Base-by-base conservation (phyloP, 2,888 invertebrate genomes). In the Agrochola circellaris region DNA sequence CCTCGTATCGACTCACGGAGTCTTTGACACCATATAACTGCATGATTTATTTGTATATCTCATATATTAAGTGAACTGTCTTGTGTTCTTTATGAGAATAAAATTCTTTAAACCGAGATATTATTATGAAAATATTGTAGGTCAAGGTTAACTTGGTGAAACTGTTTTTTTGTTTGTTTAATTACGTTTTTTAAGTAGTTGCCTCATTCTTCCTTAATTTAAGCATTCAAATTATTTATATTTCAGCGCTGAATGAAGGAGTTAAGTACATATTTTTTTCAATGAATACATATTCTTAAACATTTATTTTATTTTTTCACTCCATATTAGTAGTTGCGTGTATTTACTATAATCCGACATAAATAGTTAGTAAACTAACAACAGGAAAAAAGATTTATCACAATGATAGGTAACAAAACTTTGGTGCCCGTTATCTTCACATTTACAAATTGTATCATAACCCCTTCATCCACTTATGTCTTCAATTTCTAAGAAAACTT, bases 91-190 rank as follows among this genome's bases (percentile, higher is more conserved):
- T n/a, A n/a, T n/a, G n/a, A n/a, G n/a, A n/a, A n/a, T n/a, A n/a
- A n/a, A n/a, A n/a, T n/a, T n/a, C n/a, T n/a, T n/a, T n/a, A n/a
- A n/a, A n/a, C n/a, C n/a, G n/a, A n/a, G n/a, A 13, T 81, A 77
- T 26, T 77, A 65, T 69, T 77, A 74, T 78, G 71, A 75, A 66
- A 62, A 67, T 45, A 80, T 80, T 73, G 30, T 80, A 73, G 68
- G 76, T 56, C 48, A 73, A 73, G 65, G 64, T 64, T 77, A 73
- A 76, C 38, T 45, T 23, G 65, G 9, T 23, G 23, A 67, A 67
- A 73, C 67, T 64, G 72, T 72, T 34, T 71, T 62, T 62, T 60
- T n/a, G 23, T 73, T 67, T 62, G 70, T 73, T 62, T 73, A 4
- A 61, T 65, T 73, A 73, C 61, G 26, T 73, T 66, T 38, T n/a